These are phyloP conservation scores for Melanotaenia boesemani DNA, from an alignment of 2,797 vertebrate genomes.

Conservation along the genomic window DNA sequence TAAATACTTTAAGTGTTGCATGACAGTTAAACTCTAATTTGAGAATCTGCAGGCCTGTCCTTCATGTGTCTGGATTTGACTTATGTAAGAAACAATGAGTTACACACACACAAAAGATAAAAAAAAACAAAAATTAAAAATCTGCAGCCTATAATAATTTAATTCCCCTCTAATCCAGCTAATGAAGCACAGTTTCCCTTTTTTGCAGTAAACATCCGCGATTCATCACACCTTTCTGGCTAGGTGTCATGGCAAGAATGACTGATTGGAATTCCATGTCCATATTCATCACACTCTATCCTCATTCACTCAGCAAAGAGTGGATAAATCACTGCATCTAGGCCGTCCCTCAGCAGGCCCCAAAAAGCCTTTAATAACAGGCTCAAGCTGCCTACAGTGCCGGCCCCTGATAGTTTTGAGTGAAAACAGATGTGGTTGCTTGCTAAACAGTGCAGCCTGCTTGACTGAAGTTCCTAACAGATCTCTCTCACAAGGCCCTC, in stretches of 20 bases:
- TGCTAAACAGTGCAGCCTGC: slow-evolving; percentile 57
- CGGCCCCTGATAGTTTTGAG: slow-evolving; percentile 84
- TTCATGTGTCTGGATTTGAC: slow-evolving; percentile 22
- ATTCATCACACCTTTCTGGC: slow-evolving; percentile 54
- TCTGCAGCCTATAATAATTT: slow-evolving; percentile 25
- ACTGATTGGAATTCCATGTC: slow-evolving; percentile 83
- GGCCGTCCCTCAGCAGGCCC: slow-evolving; percentile 76
- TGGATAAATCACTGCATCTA: slow-evolving; percentile 77
- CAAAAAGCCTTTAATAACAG: slow-evolving; percentile 85
- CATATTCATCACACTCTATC: slow-evolving; percentile 78
- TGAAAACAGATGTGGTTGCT: slow-evolving; percentile 86
- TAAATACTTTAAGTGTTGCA: slow-evolving; percentile 3
- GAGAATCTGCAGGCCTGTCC: not conserved
- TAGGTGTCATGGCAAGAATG: slow-evolving; percentile 71
- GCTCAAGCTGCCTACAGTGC: slow-evolving; percentile 77
- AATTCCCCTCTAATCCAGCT: slow-evolving; percentile 15
- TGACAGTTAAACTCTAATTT: not conserved
- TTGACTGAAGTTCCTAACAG: slow-evolving; percentile 57
- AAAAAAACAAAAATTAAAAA: slow-evolving; percentile 7
- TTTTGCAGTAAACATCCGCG: slow-evolving; percentile 36
- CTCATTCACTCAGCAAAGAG: slow-evolving; percentile 75
- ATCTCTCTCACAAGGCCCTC: slow-evolving; percentile 68
- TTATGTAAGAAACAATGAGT: slow-evolving; percentile 16
- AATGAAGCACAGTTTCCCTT: slow-evolving; percentile 33
- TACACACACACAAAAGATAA: not conserved